A percentile compares a stretch with the other conserved stretches of the same genome.
phyloP scores from a whole-genome alignment of 2,113 vertebrate genomes.

The Nothoprocta perdicaria region DNA sequence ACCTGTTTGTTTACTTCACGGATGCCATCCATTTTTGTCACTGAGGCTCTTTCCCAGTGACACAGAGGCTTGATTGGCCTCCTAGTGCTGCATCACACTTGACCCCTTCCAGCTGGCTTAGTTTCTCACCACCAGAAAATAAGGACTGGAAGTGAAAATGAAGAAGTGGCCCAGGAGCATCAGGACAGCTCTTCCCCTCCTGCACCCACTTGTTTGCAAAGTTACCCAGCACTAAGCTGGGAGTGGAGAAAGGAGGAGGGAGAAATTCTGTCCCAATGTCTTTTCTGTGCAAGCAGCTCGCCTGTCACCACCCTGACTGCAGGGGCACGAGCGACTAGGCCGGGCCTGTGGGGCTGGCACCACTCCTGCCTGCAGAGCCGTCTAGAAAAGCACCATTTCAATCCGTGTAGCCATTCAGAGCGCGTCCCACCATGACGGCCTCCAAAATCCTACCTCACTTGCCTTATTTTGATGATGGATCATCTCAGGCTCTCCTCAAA shows the following conservation, averaged over 20 bases:
- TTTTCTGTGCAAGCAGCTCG: neutral
- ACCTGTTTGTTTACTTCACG: neutral
- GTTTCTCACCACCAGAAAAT: neutral
- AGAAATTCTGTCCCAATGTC: neutral
- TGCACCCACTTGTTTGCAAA: neutral
- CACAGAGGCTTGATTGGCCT: neutral
- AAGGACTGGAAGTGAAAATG: neutral
- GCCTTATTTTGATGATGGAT: neutral
- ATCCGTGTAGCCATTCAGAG: neutral
- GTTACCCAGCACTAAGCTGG: neutral
- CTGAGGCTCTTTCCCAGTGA: neutral
- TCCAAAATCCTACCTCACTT: neutral
- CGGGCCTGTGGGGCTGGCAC: neutral
- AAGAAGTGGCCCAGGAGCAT: neutral
- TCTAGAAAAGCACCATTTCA: neutral
- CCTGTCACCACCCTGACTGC: neutral
- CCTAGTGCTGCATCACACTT: neutral
- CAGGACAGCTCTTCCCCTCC: neutral
- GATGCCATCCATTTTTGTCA: neutral
- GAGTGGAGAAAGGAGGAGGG: neutral
- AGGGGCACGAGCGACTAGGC: neutral
- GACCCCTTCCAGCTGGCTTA: neutral
- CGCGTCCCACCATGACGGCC: neutral
- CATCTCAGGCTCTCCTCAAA: neutral
- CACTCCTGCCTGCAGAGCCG: neutral